Percentiles rank a stretch among this genome's conserved stretches.
These are phyloP conservation scores for Turnix velox DNA, from an alignment of 2,113 vertebrate species.

Conservation along the genomic window DNA sequence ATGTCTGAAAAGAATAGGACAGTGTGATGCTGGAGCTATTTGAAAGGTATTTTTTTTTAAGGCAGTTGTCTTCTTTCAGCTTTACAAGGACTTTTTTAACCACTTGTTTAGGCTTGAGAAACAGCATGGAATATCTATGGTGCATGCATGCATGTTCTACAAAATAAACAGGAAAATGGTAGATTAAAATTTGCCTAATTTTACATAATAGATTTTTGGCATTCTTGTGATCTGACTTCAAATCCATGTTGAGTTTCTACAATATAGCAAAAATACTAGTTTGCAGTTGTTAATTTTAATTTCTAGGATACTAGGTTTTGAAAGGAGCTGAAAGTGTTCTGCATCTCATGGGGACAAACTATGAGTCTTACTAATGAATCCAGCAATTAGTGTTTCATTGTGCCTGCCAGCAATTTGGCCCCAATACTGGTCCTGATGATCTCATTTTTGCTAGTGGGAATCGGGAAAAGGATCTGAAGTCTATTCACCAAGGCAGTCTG, in stretches of 20 bases:
- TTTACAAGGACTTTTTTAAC: conserved; percentile 49
- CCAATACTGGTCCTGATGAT: conserved; percentile 9
- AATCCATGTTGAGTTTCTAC: conserved; percentile 34
- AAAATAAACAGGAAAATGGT: conserved; percentile 17
- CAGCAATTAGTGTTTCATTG: conserved; percentile 60
- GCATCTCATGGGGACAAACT: conserved; percentile 53
- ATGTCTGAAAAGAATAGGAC: conserved; percentile 46
- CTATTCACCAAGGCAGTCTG: neutral
- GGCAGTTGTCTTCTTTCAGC: conserved; percentile 49
- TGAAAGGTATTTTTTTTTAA: conserved; percentile 46
- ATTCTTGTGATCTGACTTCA: conserved; percentile 51
- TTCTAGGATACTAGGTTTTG: conserved; percentile 32
- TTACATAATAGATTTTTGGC: conserved; percentile 34
- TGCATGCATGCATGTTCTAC: neutral
- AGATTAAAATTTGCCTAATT: conserved; percentile 47
- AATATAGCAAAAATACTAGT: conserved; percentile 28
- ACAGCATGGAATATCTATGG: conserved; percentile 12
- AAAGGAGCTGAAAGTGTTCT: conserved; percentile 45
- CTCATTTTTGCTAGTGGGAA: conserved; percentile 34
- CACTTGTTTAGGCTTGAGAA: conserved; percentile 32
- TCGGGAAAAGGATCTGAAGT: conserved; percentile 28
- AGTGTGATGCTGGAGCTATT: conserved; percentile 10
- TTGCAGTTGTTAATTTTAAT: conserved; percentile 60
- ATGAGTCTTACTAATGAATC: conserved; percentile 63
- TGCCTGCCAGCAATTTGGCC: conserved; percentile 66